Conservation (phyloP, 2,888 invertebrate species). For the Microctonus brassicae region DNA sequence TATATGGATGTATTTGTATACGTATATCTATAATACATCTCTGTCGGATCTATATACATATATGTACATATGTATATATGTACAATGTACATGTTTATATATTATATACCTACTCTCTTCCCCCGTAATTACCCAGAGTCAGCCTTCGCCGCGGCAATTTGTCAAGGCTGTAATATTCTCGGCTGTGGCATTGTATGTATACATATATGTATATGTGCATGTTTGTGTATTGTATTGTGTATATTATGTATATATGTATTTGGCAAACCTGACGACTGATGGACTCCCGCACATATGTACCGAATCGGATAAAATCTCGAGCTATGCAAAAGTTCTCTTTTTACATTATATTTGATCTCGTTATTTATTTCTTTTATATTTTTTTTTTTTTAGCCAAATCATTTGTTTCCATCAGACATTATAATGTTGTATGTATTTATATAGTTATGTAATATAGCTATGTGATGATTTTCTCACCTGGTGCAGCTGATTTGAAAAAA, state of each 20-base stretch:
- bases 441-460: neutral
- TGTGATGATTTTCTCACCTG: neutral
- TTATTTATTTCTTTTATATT: slow-evolving; percentile 17
- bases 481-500: too few relatives aligned
- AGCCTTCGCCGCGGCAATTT: slow-evolving; percentile 69
- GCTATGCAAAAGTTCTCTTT: slow-evolving; percentile 6
- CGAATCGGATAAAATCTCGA: slow-evolving; percentile 56
- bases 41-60: slow-evolving; percentile 4
- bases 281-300: slow-evolving; percentile 43
- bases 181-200: slow-evolving; percentile 61
- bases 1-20: slow-evolving; percentile 10
- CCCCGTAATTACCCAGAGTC: slow-evolving; percentile 65
- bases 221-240: too few relatives aligned
- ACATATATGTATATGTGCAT: neutral
- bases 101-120: slow-evolving; percentile 39
- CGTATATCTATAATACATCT: slow-evolving; percentile 21
- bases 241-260: slow-evolving; percentile 21
- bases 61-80: slow-evolving; percentile 21
- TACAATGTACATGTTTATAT: too few relatives aligned
- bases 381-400: neutral
- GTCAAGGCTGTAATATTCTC: slow-evolving; percentile 68
- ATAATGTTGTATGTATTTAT: neutral
- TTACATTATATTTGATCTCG: slow-evolving; percentile 14
- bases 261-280: slow-evolving; percentile 33
- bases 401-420: neutral